Evolutionary conservation across 2,113 vertebrate species (phyloP), one percentile per base, ranked within the genome.

Genomic region (Alectura lathami): DNA sequence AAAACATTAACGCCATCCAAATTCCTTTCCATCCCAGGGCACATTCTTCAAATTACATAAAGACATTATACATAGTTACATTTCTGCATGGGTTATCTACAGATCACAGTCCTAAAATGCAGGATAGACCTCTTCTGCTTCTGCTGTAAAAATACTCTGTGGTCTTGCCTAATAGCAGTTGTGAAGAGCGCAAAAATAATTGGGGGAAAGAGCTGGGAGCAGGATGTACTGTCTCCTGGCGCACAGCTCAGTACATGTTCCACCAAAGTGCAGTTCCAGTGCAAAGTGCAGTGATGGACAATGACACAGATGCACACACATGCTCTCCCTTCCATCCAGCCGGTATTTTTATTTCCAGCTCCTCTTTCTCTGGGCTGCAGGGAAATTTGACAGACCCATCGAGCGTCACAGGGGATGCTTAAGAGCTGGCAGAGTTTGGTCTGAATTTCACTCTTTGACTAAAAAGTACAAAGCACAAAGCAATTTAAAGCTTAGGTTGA

Each of bases 131-230:
- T 90, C 88, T 86, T 95, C 60, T 93, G 72, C 79, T 85, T 74
- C 69, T 63, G 67, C 63, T 88, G 64, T 94, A 95, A 95, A 96
- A 93, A 90, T 91, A 95, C 75, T 78, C 91, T 40, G 68, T 90
- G 85, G 89, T 94, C 93, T 95, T 91, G 88, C 89, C 92, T 92
- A 94, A 93, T 93, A 96, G 32, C 81, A 87, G 94, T 96, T 84
- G 66, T 60, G 83, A 88, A 89, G 89, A 87, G 69, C 91, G 85
- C 83, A 94, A 89, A 97, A 95, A 95, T 94, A 93, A 81, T 95
- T 17, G 0, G 57, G 88, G 84, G 36, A 56, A 83, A 89, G 81
- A 84, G 43, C 66, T 82, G 38, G 40, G 94, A 96, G 86, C 91
- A 94, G 83, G 83, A 94, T 67, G 73, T 93, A 70, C 91, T 90